Conservation (phyloP, 2,797 vertebrate species). For the Bovichtus variegatus region DNA sequence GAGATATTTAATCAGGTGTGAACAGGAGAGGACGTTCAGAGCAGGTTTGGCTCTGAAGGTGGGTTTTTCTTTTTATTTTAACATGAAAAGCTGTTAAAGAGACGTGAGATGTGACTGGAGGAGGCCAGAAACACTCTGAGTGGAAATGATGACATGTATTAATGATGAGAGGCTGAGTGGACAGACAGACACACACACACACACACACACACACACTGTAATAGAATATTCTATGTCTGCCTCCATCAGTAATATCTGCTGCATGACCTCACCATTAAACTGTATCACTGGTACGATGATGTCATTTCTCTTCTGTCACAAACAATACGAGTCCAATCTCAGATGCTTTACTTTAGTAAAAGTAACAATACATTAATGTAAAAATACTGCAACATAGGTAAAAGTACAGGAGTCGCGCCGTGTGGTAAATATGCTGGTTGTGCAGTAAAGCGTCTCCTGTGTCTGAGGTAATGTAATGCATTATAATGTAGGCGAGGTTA, state of each 20-base stretch:
- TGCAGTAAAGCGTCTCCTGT: too few species aligned
- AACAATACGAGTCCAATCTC: background rate
- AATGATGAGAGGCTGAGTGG: slow-evolving; percentile 50
- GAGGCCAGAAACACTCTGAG: slow-evolving; percentile 33
- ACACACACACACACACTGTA: slow-evolving; percentile 24
- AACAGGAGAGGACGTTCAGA: background rate
- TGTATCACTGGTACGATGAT: slow-evolving; percentile 33
- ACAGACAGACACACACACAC: slow-evolving; percentile 7
- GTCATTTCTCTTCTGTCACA: slow-evolving; percentile 35
- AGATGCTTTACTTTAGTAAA: background rate
- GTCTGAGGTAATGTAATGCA: too few species aligned
- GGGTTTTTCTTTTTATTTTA: background rate
- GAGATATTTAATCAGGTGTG: background rate
- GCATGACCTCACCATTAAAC: slow-evolving; percentile 56
- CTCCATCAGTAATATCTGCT: slow-evolving; percentile 43
- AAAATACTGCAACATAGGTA: too few species aligned
- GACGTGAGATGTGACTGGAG: background rate
- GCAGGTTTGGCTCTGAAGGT: background rate
- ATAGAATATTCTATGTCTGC: slow-evolving; percentile 62
- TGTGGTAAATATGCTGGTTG: too few species aligned
- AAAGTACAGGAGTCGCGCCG: too few species aligned
- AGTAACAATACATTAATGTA: too few species aligned
- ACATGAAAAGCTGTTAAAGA: slow-evolving; percentile 19
- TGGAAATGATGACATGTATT: slow-evolving; percentile 58
- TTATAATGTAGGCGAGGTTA: too few species aligned